Conservation (phyloP, 2,797 vertebrate species). For the Amphiprion clarkii region DNA sequence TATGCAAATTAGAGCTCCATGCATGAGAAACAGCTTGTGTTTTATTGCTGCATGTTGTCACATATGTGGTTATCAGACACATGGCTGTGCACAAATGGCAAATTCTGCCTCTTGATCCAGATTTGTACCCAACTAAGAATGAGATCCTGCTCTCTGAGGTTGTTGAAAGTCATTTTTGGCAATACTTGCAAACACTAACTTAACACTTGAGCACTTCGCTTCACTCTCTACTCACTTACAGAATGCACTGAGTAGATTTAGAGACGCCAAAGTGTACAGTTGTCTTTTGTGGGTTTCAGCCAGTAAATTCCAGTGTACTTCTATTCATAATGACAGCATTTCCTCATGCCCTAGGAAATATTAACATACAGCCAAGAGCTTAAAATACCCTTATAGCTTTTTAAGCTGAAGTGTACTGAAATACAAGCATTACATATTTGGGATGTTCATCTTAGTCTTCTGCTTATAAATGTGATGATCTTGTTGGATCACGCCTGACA, state of each 20-base stretch:
- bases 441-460: not conserved
- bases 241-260: not conserved
- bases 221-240: conserved; percentile 14
- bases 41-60: conserved; percentile 12
- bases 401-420: conserved; percentile 1
- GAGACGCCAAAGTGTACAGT: not conserved
- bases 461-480: not conserved
- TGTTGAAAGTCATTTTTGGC: conserved; percentile 33
- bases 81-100: not conserved
- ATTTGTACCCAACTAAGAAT: not conserved
- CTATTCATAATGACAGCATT: not conserved
- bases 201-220: conserved; percentile 5
- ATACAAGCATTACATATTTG: conserved; percentile 8
- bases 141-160: conserved; percentile 5
- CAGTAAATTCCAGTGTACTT: no score
- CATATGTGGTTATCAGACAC: conserved; percentile 21
- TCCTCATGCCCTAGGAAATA: conserved; percentile 1
- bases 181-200: conserved; percentile 7
- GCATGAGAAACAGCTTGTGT: conserved; percentile 19
- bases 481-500: conserved; percentile 24
- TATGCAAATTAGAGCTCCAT: not conserved
- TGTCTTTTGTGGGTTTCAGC: no score
- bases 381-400: not conserved
- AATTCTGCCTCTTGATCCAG: not conserved
- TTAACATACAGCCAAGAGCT: not conserved